A percentile compares a stretch with the other conserved stretches of the same genome.
These are phyloP conservation scores for Delphinus delphis DNA, from an alignment of 2,113 vertebrate genomes.

Conservation along the genomic window DNA sequence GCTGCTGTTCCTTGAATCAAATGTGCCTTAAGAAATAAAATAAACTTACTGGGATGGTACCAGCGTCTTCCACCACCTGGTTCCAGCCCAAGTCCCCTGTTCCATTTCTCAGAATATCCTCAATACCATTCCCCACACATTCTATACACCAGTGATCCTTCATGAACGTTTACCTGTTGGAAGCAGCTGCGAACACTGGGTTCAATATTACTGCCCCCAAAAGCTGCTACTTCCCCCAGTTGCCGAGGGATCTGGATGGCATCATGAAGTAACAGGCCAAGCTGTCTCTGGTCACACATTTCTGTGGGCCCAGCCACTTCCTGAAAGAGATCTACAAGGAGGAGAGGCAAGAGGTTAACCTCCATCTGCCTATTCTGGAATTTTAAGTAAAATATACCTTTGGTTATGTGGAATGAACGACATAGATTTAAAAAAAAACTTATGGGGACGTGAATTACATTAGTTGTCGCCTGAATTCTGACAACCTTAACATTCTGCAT, in stretches of 20 bases:
- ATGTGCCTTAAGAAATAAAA: not conserved
- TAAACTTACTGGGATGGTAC: not conserved
- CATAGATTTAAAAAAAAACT: not conserved
- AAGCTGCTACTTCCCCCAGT: constrained; percentile 96
- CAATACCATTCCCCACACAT: no score
- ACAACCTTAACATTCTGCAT: not conserved
- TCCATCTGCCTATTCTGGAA: not conserved
- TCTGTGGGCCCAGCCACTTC: constrained; percentile 93
- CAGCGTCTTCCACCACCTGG: not conserved
- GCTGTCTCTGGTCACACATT: constrained; percentile 95
- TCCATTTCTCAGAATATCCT: not conserved
- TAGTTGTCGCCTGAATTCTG: not conserved
- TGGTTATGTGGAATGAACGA: not conserved
- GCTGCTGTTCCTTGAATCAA: not conserved
- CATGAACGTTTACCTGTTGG: constrained; percentile 87
- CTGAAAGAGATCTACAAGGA: constrained; percentile 91
- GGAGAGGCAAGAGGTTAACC: not conserved
- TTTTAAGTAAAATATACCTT: not conserved
- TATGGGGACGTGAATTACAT: not conserved
- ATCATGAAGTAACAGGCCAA: constrained; percentile 95
- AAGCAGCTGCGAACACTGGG: constrained; percentile 98
- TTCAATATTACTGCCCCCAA: constrained; percentile 98
- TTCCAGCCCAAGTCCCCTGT: not conserved
- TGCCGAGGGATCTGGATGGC: constrained; percentile 97
- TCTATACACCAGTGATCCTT: fast-evolving